A percentile compares a stretch with the other conserved stretches of the same genome.
Conservation (phyloP, 2,113 vertebrate genomes). For the Heterotilapia buettikoferi region DNA sequence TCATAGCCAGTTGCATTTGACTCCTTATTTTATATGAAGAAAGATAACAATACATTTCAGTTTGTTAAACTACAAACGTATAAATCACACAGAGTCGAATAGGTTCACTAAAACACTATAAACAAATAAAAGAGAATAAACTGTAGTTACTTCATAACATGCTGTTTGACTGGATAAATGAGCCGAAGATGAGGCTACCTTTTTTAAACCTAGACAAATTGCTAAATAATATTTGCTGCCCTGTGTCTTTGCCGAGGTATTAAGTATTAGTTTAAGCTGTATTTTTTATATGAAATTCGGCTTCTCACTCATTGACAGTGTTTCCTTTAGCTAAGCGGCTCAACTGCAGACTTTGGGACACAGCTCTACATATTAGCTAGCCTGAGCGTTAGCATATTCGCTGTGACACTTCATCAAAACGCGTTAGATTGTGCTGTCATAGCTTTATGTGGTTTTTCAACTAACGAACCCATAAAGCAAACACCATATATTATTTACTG, state of each 20-base stretch:
- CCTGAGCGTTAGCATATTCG: background rate
- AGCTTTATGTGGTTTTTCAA: fast-evolving
- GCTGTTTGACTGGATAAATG: background rate
- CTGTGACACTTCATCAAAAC: background rate
- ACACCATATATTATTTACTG: background rate
- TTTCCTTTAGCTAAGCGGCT: background rate
- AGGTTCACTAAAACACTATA: background rate
- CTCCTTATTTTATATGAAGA: too few species aligned
- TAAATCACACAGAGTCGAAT: background rate
- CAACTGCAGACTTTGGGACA: background rate
- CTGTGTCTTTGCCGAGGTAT: background rate
- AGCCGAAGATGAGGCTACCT: background rate
- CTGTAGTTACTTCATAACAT: background rate
- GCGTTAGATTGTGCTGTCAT: background rate
- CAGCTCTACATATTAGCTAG: background rate
- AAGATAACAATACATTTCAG: too few species aligned
- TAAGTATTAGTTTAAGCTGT: background rate
- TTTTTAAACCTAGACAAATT: background rate
- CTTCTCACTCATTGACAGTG: background rate
- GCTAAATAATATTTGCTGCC: background rate
- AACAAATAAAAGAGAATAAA: background rate
- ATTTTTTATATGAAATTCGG: background rate
- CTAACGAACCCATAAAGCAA: background rate
- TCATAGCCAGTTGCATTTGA: too few species aligned
- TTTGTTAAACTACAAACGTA: too few species aligned